These are phyloP conservation scores for Leptura quadrifasciata DNA, from an alignment of 2,888 invertebrate genomes.

Conservation along the genomic window DNA sequence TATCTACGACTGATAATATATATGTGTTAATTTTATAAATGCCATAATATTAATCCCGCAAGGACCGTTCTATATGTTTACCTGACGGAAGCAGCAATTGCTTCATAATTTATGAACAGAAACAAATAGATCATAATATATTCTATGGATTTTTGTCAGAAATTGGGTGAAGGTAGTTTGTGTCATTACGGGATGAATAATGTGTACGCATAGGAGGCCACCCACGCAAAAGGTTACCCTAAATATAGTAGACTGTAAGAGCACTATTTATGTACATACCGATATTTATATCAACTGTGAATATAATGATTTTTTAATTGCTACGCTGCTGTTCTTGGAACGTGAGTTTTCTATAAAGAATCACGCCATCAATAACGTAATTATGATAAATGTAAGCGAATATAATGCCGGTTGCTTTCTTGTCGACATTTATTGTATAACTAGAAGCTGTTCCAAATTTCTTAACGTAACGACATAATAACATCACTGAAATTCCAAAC, in stretches of 20 bases:
- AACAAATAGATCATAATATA: neutral
- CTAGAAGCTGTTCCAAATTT: too few species aligned
- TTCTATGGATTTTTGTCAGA: neutral
- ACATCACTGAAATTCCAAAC: too few species aligned
- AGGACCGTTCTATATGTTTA: neutral
- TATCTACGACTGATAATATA: too few species aligned
- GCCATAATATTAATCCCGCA: too few species aligned
- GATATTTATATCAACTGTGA: neutral
- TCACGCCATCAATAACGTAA: neutral
- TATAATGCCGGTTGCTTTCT: neutral
- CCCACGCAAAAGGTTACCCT: too few species aligned
- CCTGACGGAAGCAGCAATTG: neutral
- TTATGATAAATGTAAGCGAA: neutral
- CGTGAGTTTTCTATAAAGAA: neutral
- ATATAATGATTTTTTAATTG: neutral
- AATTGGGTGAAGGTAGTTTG: conserved; percentile 1
- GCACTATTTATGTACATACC: neutral
- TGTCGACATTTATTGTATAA: too few species aligned
- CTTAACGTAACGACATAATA: too few species aligned
- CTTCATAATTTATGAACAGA: neutral
- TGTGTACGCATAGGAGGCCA: neutral
- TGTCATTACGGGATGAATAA: conserved; percentile 7
- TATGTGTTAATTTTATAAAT: too few species aligned
- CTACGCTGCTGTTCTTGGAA: neutral
- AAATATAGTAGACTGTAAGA: neutral